Conservation (phyloP, 35 echinoderm and acorn worm genomes). For the Diadema setosum region DNA sequence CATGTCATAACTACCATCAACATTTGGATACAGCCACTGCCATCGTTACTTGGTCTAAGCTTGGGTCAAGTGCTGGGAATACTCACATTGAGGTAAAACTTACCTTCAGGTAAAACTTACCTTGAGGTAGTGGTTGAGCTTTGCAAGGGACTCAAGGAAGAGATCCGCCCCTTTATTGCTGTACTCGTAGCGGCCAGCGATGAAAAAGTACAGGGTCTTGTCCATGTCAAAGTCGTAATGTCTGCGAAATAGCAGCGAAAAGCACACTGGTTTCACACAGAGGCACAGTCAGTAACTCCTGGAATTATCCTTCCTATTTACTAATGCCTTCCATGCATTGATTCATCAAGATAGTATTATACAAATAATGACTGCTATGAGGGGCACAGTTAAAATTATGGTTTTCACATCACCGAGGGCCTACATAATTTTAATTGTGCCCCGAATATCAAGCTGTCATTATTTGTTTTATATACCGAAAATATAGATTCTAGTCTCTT, state of each 20-base stretch:
- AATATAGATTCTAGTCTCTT: too few relatives aligned
- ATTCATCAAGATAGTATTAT: too few relatives aligned
- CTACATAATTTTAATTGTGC: too few relatives aligned
- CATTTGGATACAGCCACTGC: background rate
- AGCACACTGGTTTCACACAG: background rate
- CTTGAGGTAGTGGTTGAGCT: constrained; percentile 90
- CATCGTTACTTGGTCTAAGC: background rate
- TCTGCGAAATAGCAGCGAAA: constrained; percentile 9
- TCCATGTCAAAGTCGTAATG: constrained; percentile 98
- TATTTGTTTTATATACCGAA: too few relatives aligned
- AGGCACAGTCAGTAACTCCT: too few relatives aligned
- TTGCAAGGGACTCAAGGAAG: constrained; percentile 88
- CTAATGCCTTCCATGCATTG: too few relatives aligned
- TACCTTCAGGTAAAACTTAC: constrained; percentile 12
- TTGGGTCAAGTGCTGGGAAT: too few relatives aligned
- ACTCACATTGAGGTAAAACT: background rate
- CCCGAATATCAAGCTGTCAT: too few relatives aligned
- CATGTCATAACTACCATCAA: background rate
- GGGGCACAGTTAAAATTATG: too few relatives aligned
- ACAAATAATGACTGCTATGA: too few relatives aligned
- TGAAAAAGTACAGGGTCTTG: constrained; percentile 99
- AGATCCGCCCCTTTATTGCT: constrained; percentile 98
- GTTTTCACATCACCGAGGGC: too few relatives aligned
- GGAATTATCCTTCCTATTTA: too few relatives aligned
- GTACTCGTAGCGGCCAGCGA: constrained; percentile 94